Base-by-base conservation (phyloP, 2,888 invertebrate genomes). In the Drosophila falleni region DNA sequence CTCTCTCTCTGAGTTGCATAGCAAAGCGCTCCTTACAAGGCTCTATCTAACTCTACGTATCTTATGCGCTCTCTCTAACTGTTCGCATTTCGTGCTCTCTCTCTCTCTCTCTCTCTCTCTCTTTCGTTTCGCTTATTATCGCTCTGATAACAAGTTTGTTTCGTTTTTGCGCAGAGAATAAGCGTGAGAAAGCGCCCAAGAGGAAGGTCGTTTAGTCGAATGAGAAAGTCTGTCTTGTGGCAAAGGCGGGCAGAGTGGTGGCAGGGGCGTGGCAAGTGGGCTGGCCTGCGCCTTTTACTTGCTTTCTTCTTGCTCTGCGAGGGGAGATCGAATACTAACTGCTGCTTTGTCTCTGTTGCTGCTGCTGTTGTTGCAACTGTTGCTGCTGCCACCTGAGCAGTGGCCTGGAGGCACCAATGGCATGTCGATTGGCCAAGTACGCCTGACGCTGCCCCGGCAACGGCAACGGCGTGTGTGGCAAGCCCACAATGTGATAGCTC, bases 361-460 rank as follows among this genome's bases (percentile, higher is more conserved):
- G 73, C 1, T 96, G 81, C 95, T 94, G 79, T 1, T 70, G 82
- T 1, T 66, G 80, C 10, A 56, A 54, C 3, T 72, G 74, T 3
- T 87, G 78, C 8, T 80, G 87, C 96, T 96, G 96, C 81, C 85
- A 80, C 69, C 81, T 74, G 51, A 97, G 94, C 91, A 96, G 94
- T 71, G 96, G 95, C 92, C 95, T 94, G 90, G 94, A 94, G 80
- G 94, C 90, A 50, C 89, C 90, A 51, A 92, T 91, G 47, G 92
- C 91, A 78, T 86, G 89, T 63, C 90, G 91, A 84, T 92, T 92
- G 63, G 92, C 92, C 73, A 92, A 81, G 69, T 88, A 92, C 2
- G 91, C 89, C 47, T 87, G 91, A 6, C 90, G 74, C 64, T 91
- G 89, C 26, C 83, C 81, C 29, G 92, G 92, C 58, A 83, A 72